A percentile compares a stretch with the other conserved stretches of the same genome.
These are phyloP conservation scores for Ovibos moschatus DNA, from an alignment of 2,113 vertebrate species.

Conservation along the genomic window DNA sequence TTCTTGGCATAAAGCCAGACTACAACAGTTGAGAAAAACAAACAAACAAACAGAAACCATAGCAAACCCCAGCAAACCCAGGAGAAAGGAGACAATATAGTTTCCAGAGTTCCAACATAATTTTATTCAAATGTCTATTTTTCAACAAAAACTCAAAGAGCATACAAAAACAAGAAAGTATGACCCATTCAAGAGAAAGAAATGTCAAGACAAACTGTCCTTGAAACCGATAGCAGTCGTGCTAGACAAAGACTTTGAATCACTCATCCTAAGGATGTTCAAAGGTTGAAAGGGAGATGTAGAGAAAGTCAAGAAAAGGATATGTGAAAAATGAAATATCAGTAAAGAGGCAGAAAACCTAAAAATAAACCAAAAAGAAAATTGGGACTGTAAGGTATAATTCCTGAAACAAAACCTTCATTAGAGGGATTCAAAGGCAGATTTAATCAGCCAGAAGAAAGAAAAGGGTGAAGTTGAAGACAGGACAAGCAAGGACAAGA, in stretches of 20 bases:
- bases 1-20: background rate
- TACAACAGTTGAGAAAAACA: background rate
- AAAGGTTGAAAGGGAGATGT: background rate
- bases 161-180: background rate
- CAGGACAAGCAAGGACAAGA: background rate
- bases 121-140: background rate
- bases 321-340: background rate
- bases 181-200: background rate
- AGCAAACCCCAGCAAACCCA: background rate
- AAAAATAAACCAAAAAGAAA: background rate
- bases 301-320: background rate
- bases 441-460: background rate
- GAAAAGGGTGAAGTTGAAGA: background rate
- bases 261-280: background rate
- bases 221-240: background rate
- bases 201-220: background rate
- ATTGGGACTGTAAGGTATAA: background rate
- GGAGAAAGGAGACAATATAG: background rate
- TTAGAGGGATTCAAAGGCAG: background rate
- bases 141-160: background rate
- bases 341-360: background rate
- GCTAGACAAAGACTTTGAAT: background rate
- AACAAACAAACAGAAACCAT: background rate
- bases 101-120: background rate
- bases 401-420: background rate